These are phyloP conservation scores for Agonopterix alstromeriana DNA, from an alignment of 2,888 invertebrate species.

Conservation along the genomic window DNA sequence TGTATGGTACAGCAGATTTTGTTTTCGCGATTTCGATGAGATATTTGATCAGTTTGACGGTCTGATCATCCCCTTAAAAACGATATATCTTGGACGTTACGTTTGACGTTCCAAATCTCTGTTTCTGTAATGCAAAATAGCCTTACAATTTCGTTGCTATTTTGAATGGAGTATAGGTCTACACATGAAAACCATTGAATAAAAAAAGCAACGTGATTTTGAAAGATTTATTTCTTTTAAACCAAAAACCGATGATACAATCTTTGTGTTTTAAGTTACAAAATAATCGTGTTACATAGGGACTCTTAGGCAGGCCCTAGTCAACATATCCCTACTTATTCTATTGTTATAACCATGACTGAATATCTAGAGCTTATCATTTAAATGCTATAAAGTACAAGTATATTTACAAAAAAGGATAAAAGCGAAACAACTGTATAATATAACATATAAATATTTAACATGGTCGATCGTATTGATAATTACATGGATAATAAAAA, in stretches of 20 bases:
- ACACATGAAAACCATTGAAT: slow-evolving; percentile 1
- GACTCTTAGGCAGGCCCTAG: slow-evolving; percentile 11
- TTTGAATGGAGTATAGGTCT: no score
- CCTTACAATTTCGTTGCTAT: no score
- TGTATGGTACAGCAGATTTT: no score
- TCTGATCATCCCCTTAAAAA: no score
- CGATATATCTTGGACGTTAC: no score
- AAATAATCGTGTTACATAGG: not conserved
- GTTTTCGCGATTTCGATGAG: no score
- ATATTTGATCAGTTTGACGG: no score
- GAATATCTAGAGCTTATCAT: slow-evolving; percentile 29
- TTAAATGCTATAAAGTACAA: slow-evolving; percentile 28
- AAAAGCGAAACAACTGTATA: slow-evolving; percentile 23
- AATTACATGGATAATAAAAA: no score
- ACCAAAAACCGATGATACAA: slow-evolving; percentile 34
- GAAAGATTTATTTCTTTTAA: slow-evolving; percentile 27
- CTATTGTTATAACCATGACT: slow-evolving; percentile 19
- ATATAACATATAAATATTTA: slow-evolving; percentile 6
- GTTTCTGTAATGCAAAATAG: no score
- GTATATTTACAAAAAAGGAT: slow-evolving; percentile 25
- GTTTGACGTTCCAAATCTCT: no score
- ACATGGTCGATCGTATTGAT: no score
- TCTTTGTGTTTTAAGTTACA: slow-evolving; percentile 18
- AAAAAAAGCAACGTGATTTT: slow-evolving; percentile 9
- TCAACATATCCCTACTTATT: slow-evolving; percentile 19